Percentiles rank a stretch among this genome's conserved stretches.
Evolutionary conservation across 1,140 invertebrate species (phyloP).

Genomic region (Drosophila malerkotliana): DNA sequence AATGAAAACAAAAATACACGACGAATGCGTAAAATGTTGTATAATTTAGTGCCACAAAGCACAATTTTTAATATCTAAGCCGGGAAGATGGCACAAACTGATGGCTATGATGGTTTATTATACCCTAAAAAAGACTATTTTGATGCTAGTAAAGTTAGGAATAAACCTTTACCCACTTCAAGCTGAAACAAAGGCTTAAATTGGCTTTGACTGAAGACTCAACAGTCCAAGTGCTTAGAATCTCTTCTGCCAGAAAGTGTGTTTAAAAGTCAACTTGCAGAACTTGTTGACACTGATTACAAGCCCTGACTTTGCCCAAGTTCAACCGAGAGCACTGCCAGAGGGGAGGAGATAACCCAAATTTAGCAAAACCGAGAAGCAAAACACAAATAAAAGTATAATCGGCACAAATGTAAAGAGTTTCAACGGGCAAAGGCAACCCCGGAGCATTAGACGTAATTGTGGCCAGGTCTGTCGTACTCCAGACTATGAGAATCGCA

Average conservation of each 20-base stretch:
- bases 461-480: background rate
- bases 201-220: no score
- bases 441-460: slow-evolving; percentile 1
- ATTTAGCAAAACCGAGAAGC: background rate
- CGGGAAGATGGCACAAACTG: slow-evolving; percentile 15
- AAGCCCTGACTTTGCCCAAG: slow-evolving; percentile 29
- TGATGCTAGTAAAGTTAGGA: no score
- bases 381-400: slow-evolving; percentile 1
- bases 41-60: slow-evolving; percentile 50
- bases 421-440: slow-evolving; percentile 3
- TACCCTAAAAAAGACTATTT: background rate
- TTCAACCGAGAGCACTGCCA: slow-evolving; percentile 18
- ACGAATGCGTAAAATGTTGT: slow-evolving; percentile 50
- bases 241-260: background rate
- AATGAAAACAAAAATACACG: slow-evolving; percentile 21
- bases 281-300: slow-evolving; percentile 25
- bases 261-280: background rate
- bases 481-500: slow-evolving; percentile 9
- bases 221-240: background rate
- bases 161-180: no score
- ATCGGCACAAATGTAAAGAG: slow-evolving; percentile 9
- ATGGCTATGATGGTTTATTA: background rate
- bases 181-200: no score
- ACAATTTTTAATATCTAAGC: slow-evolving; percentile 61
- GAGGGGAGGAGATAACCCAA: background rate